Evolutionary conservation across 2,888 invertebrate species (phyloP), one percentile per base, ranked within the genome.

Genomic region (Platycheirus albimanus): DNA sequence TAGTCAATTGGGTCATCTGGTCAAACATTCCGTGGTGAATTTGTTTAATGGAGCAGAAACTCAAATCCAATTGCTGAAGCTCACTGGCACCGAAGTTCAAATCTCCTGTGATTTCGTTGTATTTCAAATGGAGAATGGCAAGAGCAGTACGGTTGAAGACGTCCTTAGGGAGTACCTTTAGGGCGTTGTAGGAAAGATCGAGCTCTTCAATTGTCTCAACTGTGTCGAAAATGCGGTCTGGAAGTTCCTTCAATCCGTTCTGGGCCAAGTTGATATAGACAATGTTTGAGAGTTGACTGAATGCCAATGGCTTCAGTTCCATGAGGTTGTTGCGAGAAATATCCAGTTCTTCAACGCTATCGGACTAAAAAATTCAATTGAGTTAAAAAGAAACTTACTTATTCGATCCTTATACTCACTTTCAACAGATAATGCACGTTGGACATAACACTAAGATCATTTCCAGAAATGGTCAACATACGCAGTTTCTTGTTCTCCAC

Each of bases 111-210:
- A 95, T 92, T 0, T 95, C 93, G 87, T 95, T 95, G 86, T 94
- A 94, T 88, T 94, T 93, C 85, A 95, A 91, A 86, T 94, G 93
- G 15, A 96, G 92, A 4, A 93, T 94, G 61, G 94, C 93, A 61
- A 96, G 90, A 83, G 94, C 93, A 77, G 95, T 95, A 76, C 93
- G 92, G 6, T 93, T 92, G 89, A 96, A 95, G 38, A 95, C 91
- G 10, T 93, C 93, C 7, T 91, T 89, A 0, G 95, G 94, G 56
- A 96, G 90, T 2, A 92, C 92, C 84, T 91, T 92, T 30, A 96
- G 92, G 5, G 92, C 91, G 88, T 96, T 96, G 85, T 94, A 93
- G 15, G 95, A 94, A 7, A 96, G 90, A 87, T 95, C 94, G 28
- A 96, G 89, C 87, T 95, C 95, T 88, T 94, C 94, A 67, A 96